Conservation (phyloP, 2,888 invertebrate species). For the Lithodes maja region DNA sequence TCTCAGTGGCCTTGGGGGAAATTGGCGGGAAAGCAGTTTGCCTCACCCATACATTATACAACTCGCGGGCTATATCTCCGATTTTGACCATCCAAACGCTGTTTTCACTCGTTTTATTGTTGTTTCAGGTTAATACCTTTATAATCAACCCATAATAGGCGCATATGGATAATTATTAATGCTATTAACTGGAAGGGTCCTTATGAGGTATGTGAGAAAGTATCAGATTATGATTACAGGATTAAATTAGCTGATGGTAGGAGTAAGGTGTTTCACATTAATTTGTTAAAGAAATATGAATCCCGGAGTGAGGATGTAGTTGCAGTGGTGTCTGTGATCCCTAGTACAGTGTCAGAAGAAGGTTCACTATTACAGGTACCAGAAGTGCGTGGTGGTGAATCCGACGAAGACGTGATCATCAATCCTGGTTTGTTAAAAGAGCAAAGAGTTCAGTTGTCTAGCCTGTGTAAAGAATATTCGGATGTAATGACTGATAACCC, state of each 20-base stretch:
- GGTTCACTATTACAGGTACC: not conserved
- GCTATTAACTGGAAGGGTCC: conserved; percentile 39
- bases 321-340: conserved; percentile 21
- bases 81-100: too few relatives aligned
- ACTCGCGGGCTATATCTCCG: too few relatives aligned
- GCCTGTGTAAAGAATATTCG: not conserved
- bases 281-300: conserved; percentile 26
- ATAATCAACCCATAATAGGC: too few relatives aligned
- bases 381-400: conserved; percentile 1
- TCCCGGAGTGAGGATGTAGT: not conserved
- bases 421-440: not conserved
- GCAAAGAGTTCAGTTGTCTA: not conserved
- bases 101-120: too few relatives aligned
- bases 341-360: not conserved
- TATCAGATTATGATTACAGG: conserved; percentile 19
- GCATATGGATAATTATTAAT: too few relatives aligned
- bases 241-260: not conserved
- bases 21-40: too few relatives aligned
- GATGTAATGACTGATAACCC: conserved; percentile 20
- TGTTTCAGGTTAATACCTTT: too few relatives aligned
- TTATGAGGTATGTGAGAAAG: conserved; percentile 9
- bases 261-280: conserved; percentile 43
- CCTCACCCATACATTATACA: too few relatives aligned
- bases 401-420: not conserved
- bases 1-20: too few relatives aligned